Percentiles rank a stretch among this genome's conserved stretches.
phyloP scores from a whole-genome alignment of 2,113 vertebrate species.

The Burhinus bistriatus region DNA sequence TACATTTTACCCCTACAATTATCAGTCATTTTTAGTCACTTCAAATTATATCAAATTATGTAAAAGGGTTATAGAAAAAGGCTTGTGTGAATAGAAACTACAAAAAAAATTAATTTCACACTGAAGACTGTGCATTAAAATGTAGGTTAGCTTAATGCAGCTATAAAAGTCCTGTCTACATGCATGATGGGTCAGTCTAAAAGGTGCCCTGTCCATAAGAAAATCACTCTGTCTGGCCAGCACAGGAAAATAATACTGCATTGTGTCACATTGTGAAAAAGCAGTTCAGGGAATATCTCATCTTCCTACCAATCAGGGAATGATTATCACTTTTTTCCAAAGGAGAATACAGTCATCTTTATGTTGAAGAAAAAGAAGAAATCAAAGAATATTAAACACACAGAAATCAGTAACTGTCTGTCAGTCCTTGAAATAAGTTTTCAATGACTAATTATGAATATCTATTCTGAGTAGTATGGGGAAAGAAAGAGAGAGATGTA shows the following conservation, averaged over 20 bases:
- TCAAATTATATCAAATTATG: constrained; percentile 70
- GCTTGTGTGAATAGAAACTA: constrained; percentile 47
- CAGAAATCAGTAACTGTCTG: background rate
- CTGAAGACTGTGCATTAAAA: constrained; percentile 50
- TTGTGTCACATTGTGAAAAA: background rate
- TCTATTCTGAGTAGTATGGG: background rate
- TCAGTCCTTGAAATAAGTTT: background rate
- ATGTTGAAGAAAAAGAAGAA: background rate
- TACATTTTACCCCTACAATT: constrained; percentile 55
- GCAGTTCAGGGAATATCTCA: background rate
- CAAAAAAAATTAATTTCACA: constrained; percentile 50
- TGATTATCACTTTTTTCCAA: background rate
- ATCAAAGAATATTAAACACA: background rate
- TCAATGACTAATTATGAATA: background rate
- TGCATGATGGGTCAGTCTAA: background rate
- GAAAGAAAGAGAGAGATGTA: background rate
- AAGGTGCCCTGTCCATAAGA: background rate
- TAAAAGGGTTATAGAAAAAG: constrained; percentile 58
- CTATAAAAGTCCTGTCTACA: background rate
- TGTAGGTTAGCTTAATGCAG: constrained; percentile 7
- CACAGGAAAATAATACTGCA: background rate
- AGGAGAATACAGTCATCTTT: background rate
- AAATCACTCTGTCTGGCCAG: background rate
- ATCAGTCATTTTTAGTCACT: constrained; percentile 49
- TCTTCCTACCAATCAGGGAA: background rate